Evolutionary conservation across 2,888 invertebrate genomes (phyloP).

Genomic region (Ariolimax columbianus): DNA sequence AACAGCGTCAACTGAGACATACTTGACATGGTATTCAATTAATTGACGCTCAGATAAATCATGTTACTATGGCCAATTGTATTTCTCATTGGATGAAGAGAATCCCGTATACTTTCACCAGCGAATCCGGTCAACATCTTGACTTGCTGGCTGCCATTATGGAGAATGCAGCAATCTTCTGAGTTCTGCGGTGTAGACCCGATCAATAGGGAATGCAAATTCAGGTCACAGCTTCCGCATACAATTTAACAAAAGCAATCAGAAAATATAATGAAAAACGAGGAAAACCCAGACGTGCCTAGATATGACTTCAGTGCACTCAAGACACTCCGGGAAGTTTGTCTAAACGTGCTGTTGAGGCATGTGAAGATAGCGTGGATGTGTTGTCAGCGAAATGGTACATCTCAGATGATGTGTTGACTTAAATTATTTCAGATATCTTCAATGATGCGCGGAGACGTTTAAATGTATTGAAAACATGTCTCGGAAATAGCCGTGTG

Average conservation of each 20-base stretch:
- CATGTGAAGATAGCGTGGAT: too few relatives aligned
- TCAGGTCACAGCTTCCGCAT: neutral
- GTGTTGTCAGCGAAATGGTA: too few relatives aligned
- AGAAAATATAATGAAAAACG: neutral
- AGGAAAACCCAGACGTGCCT: neutral
- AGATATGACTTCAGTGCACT: neutral
- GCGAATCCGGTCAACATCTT: neutral
- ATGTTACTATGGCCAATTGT: neutral
- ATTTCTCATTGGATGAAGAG: too few relatives aligned
- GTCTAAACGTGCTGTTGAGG: neutral
- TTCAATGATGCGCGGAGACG: too few relatives aligned
- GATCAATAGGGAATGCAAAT: constrained; percentile 9
- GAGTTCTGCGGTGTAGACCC: neutral
- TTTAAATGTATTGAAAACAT: too few relatives aligned
- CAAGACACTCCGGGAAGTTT: neutral
- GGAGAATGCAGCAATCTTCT: neutral
- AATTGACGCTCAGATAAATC: neutral
- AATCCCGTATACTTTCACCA: neutral
- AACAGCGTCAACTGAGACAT: too few relatives aligned
- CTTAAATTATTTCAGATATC: too few relatives aligned
- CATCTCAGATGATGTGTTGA: too few relatives aligned
- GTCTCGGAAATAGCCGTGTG: too few relatives aligned
- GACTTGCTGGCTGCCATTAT: neutral
- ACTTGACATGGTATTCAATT: neutral
- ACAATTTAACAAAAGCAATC: neutral